phyloP scores from a whole-genome alignment of 2,888 invertebrate species.

The Tenthredo distinguenda region DNA sequence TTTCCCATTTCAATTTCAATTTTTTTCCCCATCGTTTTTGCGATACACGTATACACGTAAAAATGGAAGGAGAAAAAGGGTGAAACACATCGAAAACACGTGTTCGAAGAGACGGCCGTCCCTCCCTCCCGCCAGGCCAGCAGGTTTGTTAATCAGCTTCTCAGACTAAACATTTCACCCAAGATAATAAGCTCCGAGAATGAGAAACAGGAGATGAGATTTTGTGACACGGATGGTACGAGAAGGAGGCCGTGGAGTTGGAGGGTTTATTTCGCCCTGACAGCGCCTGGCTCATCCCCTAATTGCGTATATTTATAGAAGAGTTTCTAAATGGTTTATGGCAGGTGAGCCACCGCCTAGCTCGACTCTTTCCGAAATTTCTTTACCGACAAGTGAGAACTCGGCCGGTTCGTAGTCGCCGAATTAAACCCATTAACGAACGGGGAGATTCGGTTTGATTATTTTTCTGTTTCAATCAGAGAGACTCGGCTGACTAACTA shows the following conservation, averaged over 20 bases:
- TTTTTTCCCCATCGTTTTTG: no score
- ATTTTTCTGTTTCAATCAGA: constrained; percentile 18
- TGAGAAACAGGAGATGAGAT: background rate
- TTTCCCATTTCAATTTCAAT: no score
- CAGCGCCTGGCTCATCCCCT: background rate
- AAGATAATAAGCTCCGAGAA: constrained; percentile 23
- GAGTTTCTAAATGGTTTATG: background rate
- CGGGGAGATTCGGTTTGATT: background rate
- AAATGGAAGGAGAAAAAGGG: no score
- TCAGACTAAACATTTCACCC: constrained; percentile 45
- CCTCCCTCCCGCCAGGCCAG: background rate
- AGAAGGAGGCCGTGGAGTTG: background rate
- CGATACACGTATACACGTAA: background rate
- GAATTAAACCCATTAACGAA: background rate
- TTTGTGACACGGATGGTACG: background rate
- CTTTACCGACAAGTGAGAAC: background rate
- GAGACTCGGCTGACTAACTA: background rate
- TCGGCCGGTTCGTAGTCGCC: no score
- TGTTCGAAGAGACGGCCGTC: background rate
- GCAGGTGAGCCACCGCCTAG: background rate
- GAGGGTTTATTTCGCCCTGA: background rate
- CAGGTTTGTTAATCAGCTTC: constrained; percentile 35
- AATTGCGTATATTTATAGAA: background rate
- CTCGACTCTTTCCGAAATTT: background rate
- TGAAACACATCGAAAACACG: constrained; percentile 31